Evolutionary conservation across 2,888 invertebrate species (phyloP).

Genomic region (Julus scandinavius): DNA sequence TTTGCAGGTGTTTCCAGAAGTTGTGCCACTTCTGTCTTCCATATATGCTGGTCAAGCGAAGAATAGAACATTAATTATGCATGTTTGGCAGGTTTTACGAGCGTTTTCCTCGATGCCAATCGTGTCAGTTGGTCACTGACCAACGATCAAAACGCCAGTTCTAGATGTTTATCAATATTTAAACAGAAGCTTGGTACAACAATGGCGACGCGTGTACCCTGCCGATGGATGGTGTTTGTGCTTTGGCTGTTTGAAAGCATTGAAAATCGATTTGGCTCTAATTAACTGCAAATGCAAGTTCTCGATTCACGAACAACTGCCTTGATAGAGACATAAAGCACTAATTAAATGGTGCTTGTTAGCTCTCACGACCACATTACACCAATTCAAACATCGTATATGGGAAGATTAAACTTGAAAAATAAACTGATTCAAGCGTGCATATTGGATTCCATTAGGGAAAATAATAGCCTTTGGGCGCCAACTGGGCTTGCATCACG

Average conservation of each 20-base stretch:
- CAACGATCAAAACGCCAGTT: background rate
- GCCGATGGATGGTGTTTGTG: background rate
- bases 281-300: slow-evolving; percentile 35
- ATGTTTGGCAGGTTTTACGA: background rate
- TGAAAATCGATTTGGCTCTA: slow-evolving; percentile 19
- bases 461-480: slow-evolving; percentile 8
- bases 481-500: background rate
- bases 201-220: background rate
- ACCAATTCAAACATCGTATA: slow-evolving; percentile 22
- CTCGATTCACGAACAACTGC: slow-evolving; percentile 15
- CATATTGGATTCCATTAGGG: slow-evolving; percentile 20
- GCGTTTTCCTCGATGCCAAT: background rate
- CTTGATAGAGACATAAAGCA: slow-evolving; percentile 34
- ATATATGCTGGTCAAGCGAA: no score
- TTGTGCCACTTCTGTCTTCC: no score
- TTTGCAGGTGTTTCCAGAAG: no score
- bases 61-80: no score
- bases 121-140: background rate
- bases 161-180: slow-evolving; percentile 29
- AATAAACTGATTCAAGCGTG: slow-evolving; percentile 35
- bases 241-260: slow-evolving; percentile 17
- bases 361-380: slow-evolving; percentile 35
- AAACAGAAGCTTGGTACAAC: background rate
- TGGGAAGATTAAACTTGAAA: slow-evolving; percentile 20
- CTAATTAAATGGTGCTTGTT: slow-evolving; percentile 35